Base-by-base conservation (phyloP, 2,797 vertebrate genomes). In the Sphenopsis melanotis region DNA sequence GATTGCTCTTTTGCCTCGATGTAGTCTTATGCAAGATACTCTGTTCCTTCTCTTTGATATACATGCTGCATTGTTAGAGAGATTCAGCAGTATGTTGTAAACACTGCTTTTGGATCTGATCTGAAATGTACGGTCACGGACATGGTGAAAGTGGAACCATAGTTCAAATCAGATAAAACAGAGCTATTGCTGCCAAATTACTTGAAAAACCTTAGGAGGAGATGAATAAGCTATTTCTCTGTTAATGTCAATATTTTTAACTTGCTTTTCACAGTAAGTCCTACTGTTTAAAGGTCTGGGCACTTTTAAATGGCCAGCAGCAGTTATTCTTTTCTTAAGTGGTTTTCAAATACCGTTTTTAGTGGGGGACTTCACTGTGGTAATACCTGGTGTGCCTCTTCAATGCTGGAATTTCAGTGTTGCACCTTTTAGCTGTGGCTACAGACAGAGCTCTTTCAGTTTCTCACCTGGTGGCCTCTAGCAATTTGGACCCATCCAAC, bases 1-100 rank as follows among this genome's bases (percentile, higher is more conserved):
- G 94, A 86, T 84, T 94, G 92, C 75, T 97, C 89, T 93, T 97
- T 95, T 93, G 32, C 86, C 80, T 93, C 26, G 0, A 29, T 42
- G 61, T 27, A 34, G 83, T 93, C 70, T 96, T 78, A 93, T 41
- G 77, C 93, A 96, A 95, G 87, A 82, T 47, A 71, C 44, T 71
- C 49, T 42, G 8, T 66, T 93, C 52, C 63, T 81, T 44, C 55
- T 55, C n/a, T 91, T 83, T 80, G 68, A 80, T 75, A 84, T 24
- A 61, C 27, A 23, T 1, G 7, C 22, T 55, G 46, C 24, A 16
- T 22, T 87, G 18, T 44, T 42, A 68, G 5, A 78, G 39, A 9
- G 13, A 68, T 71, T 74, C 72, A 81, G 50, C 32, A 72, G 10
- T 26, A 65, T 53, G 30, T 44, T 52, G 76, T 65, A 91, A 93